A percentile compares a stretch with the other conserved stretches of the same genome.
These are phyloP conservation scores for Odontocolon sp. DNA, from an alignment of 2,888 invertebrate species.

Conservation along the genomic window DNA sequence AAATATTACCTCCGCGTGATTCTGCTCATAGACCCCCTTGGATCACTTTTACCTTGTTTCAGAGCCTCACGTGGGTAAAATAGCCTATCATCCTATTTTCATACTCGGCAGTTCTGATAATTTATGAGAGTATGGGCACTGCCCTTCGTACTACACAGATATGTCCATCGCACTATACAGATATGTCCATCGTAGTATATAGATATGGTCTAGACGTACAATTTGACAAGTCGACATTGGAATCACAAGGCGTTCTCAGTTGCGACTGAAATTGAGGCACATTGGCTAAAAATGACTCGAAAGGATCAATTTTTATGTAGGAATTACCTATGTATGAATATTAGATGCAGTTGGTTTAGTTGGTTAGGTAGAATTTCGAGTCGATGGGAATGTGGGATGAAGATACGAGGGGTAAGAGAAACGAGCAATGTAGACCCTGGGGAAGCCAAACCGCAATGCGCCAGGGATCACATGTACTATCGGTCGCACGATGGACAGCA, in stretches of 20 bases:
- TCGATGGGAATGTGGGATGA: slow-evolving; percentile 11
- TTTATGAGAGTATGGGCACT: slow-evolving; percentile 7
- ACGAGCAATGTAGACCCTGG: slow-evolving; percentile 19
- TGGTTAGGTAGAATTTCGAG: slow-evolving; percentile 2
- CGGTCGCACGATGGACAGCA: slow-evolving; percentile 36
- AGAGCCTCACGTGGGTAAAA: slow-evolving; percentile 36
- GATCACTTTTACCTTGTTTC: slow-evolving; percentile 66
- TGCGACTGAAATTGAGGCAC: no score
- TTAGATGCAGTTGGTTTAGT: neutral
- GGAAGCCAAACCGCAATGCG: slow-evolving; percentile 45
- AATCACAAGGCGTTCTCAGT: no score
- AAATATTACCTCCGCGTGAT: slow-evolving; percentile 72
- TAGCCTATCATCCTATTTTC: neutral
- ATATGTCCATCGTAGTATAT: no score
- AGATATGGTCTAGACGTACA: no score
- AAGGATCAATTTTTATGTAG: no score
- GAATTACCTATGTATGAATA: neutral
- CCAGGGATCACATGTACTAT: slow-evolving; percentile 42
- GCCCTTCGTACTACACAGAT: neutral
- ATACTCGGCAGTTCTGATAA: neutral
- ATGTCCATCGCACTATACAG: no score
- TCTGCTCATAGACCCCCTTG: slow-evolving; percentile 66
- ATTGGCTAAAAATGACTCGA: no score
- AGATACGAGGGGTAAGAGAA: slow-evolving; percentile 1
- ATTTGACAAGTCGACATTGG: no score